A percentile compares a stretch with the other conserved stretches of the same genome.
Conservation (phyloP, 2,888 invertebrate species). For the Cotesia congregata region DNA sequence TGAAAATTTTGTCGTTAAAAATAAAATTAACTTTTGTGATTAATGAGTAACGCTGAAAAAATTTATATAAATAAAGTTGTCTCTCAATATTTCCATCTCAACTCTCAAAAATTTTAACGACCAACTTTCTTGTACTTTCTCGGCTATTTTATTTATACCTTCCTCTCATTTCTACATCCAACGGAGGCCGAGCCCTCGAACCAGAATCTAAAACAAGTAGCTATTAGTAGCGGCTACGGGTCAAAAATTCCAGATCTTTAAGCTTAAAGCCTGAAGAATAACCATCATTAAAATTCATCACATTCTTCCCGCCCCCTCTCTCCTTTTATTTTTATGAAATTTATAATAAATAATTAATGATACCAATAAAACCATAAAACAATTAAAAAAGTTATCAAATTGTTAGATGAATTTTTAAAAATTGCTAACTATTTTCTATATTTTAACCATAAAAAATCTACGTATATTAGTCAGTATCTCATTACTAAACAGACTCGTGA, state of each 20-base stretch:
- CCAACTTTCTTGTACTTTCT: constrained; percentile 55
- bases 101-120: constrained; percentile 62
- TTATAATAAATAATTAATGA: background rate
- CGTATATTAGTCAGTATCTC: too few relatives aligned
- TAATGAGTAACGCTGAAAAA: constrained; percentile 18
- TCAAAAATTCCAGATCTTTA: constrained; percentile 28
- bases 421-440: too few relatives aligned
- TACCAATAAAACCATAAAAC: background rate
- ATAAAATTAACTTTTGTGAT: too few relatives aligned
- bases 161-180: background rate
- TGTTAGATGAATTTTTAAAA: too few relatives aligned
- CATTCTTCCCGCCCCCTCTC: background rate
- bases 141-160: constrained; percentile 39
- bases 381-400: too few relatives aligned
- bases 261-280: background rate
- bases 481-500: too few relatives aligned
- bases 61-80: too few relatives aligned
- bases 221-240: constrained; percentile 54
- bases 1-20: too few relatives aligned
- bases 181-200: background rate
- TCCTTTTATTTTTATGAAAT: background rate
- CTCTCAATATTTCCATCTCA: constrained; percentile 27
- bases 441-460: too few relatives aligned
- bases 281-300: background rate
- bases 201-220: constrained; percentile 6